Conservation (phyloP, 2,113 vertebrate species). For the Lophotis ruficrista region DNA sequence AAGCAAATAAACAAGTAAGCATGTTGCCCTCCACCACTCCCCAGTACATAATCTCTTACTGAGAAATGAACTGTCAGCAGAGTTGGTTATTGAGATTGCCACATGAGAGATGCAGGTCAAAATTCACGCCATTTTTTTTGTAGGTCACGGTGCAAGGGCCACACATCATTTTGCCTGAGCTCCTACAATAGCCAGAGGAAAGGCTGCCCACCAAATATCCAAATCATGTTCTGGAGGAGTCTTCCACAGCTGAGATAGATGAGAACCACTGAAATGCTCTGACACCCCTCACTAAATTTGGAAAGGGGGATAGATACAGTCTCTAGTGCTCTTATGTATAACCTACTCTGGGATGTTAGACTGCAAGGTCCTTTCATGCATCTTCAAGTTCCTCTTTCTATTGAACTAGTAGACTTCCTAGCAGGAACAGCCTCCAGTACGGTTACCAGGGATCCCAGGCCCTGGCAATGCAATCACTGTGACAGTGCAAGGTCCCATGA, state of each 20-base stretch:
- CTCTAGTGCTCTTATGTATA: not conserved
- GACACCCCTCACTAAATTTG: not conserved
- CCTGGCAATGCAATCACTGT: not conserved
- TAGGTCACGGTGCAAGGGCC: not conserved
- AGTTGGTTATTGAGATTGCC: not conserved
- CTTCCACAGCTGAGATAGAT: not conserved
- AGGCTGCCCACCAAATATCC: not conserved
- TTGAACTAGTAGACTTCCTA: not conserved
- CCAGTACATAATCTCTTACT: not conserved
- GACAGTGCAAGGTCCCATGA: not conserved
- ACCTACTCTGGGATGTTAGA: not conserved
- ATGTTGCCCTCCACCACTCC: not conserved
- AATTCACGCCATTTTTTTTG: not conserved
- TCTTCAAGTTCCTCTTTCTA: not conserved
- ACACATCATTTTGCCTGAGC: not conserved
- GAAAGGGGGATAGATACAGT: not conserved
- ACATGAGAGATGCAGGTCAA: not conserved
- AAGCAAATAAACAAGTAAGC: not conserved
- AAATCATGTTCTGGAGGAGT: not conserved
- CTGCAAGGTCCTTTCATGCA: not conserved
- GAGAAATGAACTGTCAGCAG: not conserved
- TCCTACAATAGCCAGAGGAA: not conserved
- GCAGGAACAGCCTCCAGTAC: not conserved
- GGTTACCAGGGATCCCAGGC: too few relatives aligned
- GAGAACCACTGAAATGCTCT: not conserved